phyloP scores from a whole-genome alignment of 2,797 vertebrate genomes.

The Dermochelys coriacea region DNA sequence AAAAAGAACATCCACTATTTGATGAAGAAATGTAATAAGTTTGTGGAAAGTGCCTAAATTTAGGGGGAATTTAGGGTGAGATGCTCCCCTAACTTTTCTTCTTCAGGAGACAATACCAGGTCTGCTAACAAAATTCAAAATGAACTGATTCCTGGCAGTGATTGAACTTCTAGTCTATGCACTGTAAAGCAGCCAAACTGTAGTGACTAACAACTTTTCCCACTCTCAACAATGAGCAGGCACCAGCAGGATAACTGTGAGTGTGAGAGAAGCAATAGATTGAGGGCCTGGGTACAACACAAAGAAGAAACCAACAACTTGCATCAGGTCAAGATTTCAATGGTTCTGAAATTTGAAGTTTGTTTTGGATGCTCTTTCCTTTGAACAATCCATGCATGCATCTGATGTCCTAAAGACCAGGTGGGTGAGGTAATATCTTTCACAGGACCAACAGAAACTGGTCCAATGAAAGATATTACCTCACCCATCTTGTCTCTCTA shows the following conservation, averaged over 20 bases:
- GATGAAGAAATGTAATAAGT: too few relatives aligned
- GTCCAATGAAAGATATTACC: not conserved
- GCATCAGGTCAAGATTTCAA: not conserved
- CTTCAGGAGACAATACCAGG: not conserved
- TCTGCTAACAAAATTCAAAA: not conserved
- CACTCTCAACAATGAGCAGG: not conserved
- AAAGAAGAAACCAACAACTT: rapidly evolving
- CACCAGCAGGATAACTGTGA: not conserved
- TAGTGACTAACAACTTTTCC: not conserved
- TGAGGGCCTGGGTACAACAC: not conserved
- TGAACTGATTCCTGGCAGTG: not conserved
- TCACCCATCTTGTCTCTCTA: not conserved
- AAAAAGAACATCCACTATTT: too few relatives aligned
- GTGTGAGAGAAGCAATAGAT: not conserved
- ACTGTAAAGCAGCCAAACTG: not conserved
- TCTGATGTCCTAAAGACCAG: not conserved
- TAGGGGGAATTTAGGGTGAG: too few relatives aligned
- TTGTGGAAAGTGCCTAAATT: too few relatives aligned
- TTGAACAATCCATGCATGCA: not conserved
- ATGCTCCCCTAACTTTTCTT: not conserved
- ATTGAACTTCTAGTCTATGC: not conserved
- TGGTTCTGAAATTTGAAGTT: not conserved
- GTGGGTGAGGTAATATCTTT: too few relatives aligned
- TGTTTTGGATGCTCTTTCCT: not conserved
- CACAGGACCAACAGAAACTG: not conserved